phyloP scores from a whole-genome alignment of 2,113 vertebrate species.

The Todiramphus chloris region DNA sequence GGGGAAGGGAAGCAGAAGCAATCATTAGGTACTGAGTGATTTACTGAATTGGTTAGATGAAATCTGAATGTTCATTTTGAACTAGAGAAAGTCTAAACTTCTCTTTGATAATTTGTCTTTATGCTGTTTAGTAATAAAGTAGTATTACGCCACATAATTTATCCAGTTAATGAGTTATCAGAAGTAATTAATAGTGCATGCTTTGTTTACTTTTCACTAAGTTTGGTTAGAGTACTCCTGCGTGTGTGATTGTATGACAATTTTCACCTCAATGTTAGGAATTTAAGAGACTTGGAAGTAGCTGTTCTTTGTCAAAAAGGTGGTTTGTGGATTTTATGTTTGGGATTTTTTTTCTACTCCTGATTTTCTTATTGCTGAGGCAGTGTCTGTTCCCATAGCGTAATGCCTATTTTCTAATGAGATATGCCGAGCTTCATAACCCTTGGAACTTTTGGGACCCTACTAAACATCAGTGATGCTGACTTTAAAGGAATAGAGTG shows the following conservation, averaged over 20 bases:
- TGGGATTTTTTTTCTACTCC: neutral
- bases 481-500: neutral
- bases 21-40: rapidly evolving
- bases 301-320: neutral
- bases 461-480: neutral
- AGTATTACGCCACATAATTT: neutral
- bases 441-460: neutral
- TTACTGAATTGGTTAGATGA: neutral
- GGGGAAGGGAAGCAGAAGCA: neutral
- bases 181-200: neutral
- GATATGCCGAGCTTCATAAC: neutral
- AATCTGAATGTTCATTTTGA: neutral
- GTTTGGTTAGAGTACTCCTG: neutral
- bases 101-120: neutral
- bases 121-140: neutral
- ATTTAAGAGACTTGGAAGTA: neutral
- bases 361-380: neutral
- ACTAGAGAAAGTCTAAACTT: neutral
- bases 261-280: neutral
- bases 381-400: neutral
- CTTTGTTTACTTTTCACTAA: neutral
- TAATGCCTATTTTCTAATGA: neutral
- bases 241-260: neutral
- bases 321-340: neutral
- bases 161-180: neutral